Conservation (phyloP, 2,888 invertebrate species). For the Caradrina kadenii region DNA sequence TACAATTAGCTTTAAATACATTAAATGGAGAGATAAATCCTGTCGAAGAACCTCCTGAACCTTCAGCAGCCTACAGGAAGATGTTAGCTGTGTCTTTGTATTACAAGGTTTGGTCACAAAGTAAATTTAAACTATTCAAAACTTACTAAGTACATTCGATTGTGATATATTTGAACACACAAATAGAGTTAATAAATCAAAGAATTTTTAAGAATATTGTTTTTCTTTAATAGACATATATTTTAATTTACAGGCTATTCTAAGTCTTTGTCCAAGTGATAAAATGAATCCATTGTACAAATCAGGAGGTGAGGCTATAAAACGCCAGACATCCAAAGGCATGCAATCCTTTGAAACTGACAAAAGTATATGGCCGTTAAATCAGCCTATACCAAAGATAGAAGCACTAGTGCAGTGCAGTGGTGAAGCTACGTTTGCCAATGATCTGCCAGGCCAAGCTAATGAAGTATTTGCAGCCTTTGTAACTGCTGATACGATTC, state of each 20-base stretch:
- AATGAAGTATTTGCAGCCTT: conserved; percentile 93
- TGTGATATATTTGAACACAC: too few species aligned
- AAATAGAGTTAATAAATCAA: too few species aligned
- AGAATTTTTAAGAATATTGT: too few species aligned
- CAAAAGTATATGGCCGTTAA: conserved; percentile 92
- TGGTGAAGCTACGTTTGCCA: conserved; percentile 93
- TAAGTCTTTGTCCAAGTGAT: conserved; percentile 68
- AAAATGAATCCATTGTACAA: conserved; percentile 60
- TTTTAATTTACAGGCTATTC: conserved; percentile 64
- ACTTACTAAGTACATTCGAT: too few species aligned
- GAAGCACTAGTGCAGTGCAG: conserved; percentile 91
- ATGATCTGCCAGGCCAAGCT: conserved; percentile 91
- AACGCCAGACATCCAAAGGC: conserved; percentile 84
- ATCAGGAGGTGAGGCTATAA: conserved; percentile 65
- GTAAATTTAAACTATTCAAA: background rate
- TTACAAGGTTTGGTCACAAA: conserved; percentile 91
- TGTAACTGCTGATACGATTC: conserved; percentile 86
- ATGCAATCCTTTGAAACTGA: conserved; percentile 92
- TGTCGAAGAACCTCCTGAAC: conserved; percentile 84
- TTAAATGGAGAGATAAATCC: conserved; percentile 74
- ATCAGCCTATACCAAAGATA: conserved; percentile 92
- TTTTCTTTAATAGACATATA: background rate
- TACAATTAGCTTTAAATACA: conserved; percentile 78
- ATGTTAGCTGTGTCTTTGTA: conserved; percentile 88
- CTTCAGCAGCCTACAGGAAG: conserved; percentile 90